Percentiles rank a stretch among this genome's conserved stretches.
Conservation (phyloP, 2,797 vertebrate genomes). For the Sebastes hopkinsi region DNA sequence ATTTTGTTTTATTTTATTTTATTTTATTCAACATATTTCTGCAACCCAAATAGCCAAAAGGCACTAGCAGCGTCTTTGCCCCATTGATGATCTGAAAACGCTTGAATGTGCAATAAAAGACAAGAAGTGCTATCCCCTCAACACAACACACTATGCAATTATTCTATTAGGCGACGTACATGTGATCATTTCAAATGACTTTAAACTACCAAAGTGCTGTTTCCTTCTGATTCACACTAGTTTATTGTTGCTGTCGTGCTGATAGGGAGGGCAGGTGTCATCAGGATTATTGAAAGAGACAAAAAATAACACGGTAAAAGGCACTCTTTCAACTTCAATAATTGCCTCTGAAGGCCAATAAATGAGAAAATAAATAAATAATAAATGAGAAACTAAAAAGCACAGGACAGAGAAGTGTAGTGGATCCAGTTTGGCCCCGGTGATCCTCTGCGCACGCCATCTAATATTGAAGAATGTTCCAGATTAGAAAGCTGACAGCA, state of each 20-base stretch:
- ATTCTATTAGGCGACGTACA: not conserved
- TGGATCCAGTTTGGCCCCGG: conserved; percentile 41
- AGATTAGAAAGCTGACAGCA: conserved; percentile 77
- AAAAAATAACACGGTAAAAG: not conserved
- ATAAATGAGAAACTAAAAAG: conserved; percentile 12
- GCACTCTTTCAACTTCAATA: not conserved
- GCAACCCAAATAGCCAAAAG: not conserved
- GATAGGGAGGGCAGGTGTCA: not conserved
- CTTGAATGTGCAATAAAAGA: not conserved
- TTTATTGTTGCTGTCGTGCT: not conserved
- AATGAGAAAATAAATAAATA: not conserved
- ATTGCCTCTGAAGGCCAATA: not conserved
- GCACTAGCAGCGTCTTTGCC: not conserved
- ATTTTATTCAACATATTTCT: not conserved
- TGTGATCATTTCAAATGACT: not conserved
- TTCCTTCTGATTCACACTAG: not conserved
- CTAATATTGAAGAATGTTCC: conserved; percentile 78
- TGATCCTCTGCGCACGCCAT: conserved; percentile 42
- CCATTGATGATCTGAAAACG: not conserved
- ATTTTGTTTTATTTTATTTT: not conserved
- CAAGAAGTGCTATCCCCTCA: not conserved
- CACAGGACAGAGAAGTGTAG: conserved; percentile 29
- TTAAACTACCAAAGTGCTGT: not conserved
- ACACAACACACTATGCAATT: not conserved
- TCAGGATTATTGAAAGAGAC: not conserved